A percentile compares a stretch with the other conserved stretches of the same genome.
Evolutionary conservation across 2,888 invertebrate species (phyloP).

Genomic region (Scaeva pyrastri): DNA sequence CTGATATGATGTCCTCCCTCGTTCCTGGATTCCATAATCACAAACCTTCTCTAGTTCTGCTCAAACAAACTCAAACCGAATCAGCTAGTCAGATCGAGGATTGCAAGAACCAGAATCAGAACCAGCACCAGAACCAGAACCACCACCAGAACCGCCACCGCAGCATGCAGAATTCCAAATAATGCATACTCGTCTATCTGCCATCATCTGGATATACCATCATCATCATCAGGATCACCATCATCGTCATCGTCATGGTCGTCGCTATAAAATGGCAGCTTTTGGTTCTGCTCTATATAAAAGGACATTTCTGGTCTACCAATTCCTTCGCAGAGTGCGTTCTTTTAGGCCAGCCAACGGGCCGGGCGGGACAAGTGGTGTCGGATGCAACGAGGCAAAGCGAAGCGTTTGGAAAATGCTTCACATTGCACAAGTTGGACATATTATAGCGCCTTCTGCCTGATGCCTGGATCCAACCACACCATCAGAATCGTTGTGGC

Average conservation of each 20-base stretch:
- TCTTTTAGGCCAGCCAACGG: conserved; percentile 28
- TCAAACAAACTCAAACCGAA: conserved; percentile 14
- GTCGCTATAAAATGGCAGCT: conserved; percentile 27
- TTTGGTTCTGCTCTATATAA: conserved; percentile 63
- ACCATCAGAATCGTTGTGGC: conserved; percentile 24
- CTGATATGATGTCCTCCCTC: too few species aligned
- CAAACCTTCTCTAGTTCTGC: neutral
- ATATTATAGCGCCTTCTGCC: neutral
- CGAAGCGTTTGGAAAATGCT: conserved; percentile 42
- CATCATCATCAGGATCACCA: neutral
- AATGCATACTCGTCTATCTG: conserved; percentile 32
- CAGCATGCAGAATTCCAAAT: conserved; percentile 39
- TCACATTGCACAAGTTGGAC: conserved; percentile 47
- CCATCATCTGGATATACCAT: neutral
- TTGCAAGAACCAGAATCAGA: conserved; percentile 14
- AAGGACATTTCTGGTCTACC: conserved; percentile 62
- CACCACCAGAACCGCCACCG: conserved; percentile 14
- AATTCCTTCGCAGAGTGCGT: conserved; percentile 47
- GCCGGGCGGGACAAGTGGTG: too few species aligned
- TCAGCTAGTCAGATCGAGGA: neutral
- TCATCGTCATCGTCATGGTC: neutral
- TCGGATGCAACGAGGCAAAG: too few species aligned
- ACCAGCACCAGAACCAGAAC: neutral
- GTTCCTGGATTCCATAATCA: too few species aligned
- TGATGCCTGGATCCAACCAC: conserved; percentile 1